Percentiles rank a stretch among this genome's conserved stretches.
These are phyloP conservation scores for Neosalanx taihuensis DNA, from an alignment of 2,797 vertebrate genomes.

Conservation along the genomic window DNA sequence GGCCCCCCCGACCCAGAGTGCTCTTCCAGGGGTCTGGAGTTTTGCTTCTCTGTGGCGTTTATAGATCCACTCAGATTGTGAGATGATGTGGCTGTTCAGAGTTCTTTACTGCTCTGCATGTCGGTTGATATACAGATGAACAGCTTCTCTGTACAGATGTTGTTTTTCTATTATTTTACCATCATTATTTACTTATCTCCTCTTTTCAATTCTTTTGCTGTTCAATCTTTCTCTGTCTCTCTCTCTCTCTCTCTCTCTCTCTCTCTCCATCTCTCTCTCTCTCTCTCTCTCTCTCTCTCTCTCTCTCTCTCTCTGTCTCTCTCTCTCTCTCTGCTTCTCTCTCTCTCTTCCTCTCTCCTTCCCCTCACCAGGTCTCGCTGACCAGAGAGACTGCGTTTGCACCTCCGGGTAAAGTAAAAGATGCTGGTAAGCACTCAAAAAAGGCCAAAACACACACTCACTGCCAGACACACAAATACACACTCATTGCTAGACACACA, in stretches of 20 bases:
- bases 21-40: conserved; percentile 26
- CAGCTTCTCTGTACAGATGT: not conserved
- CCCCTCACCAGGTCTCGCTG: conserved; percentile 38
- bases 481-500: no score
- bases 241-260: not conserved
- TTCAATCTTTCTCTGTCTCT: conserved; percentile 8
- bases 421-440: conserved; percentile 59
- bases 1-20: not conserved
- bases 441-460: not conserved
- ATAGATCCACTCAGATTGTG: not conserved
- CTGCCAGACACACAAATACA: no score
- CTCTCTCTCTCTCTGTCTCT: conserved; percentile 19
- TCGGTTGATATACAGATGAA: conserved; percentile 17
- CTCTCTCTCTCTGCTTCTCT: conserved; percentile 14
- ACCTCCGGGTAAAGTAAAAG: conserved; percentile 48
- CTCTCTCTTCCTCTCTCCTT: conserved; percentile 19
- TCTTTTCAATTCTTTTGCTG: not conserved
- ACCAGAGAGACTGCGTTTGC: conserved; percentile 35
- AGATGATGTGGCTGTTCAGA: no score
- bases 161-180: no score
- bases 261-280: no score
- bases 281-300: no score
- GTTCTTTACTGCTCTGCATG: not conserved
- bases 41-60: conserved; percentile 18
- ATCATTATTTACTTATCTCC: not conserved